Evolutionary conservation across 1,140 invertebrate species (phyloP).

Genomic region (Varroa destructor): DNA sequence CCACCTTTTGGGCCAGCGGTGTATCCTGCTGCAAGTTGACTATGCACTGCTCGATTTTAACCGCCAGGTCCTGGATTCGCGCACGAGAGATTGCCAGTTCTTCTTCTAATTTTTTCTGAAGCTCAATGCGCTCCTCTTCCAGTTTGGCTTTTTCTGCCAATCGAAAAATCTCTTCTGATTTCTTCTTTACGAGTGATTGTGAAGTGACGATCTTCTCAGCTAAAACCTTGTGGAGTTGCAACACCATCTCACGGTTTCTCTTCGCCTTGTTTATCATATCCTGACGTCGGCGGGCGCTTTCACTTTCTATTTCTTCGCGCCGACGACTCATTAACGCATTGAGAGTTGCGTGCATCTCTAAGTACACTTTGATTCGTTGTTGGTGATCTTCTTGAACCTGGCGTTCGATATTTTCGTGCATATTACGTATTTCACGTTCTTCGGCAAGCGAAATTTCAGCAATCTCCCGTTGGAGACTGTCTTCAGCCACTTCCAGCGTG

Average conservation of each 20-base stretch:
- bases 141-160: conserved; percentile 17
- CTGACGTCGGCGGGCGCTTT: background rate
- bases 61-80: background rate
- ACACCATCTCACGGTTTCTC: background rate
- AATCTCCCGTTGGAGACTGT: background rate
- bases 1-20: background rate
- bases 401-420: background rate
- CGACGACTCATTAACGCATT: background rate
- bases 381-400: background rate
- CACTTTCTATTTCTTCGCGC: background rate
- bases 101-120: background rate
- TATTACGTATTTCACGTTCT: background rate
- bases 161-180: conserved; percentile 10
- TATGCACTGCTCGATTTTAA: background rate
- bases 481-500: background rate
- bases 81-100: background rate
- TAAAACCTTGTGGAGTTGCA: conserved; percentile 11
- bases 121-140: background rate
- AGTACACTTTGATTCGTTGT: background rate
- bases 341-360: background rate
- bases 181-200: background rate
- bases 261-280: background rate
- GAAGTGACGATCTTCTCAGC: conserved; percentile 5
- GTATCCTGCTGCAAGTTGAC: conserved; percentile 13
- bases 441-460: background rate